Evolutionary conservation across 2,113 vertebrate genomes (phyloP), one percentile per base, ranked within the genome.

Genomic region (Neotoma lepida): DNA sequence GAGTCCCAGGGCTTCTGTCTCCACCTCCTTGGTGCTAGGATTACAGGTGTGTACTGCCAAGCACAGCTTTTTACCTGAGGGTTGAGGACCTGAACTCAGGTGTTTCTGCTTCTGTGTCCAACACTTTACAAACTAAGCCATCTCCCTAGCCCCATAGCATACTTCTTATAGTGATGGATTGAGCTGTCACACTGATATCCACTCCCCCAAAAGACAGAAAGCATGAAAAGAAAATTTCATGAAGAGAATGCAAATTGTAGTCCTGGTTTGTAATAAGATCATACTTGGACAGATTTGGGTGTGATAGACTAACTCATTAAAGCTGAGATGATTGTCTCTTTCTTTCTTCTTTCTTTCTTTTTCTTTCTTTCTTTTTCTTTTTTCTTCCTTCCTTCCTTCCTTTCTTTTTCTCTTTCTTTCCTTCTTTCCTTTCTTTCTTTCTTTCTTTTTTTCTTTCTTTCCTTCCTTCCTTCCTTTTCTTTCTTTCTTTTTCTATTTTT

Each of bases 161-260:
- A 30, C 63, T 78, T 86, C 41, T 92, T 71, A 44, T 0, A 56
- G 30, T 77, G 54, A 80, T 44, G n/a, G 28, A 30, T 61, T 88
- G 17, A n/a, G 15, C 12, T 54, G 14, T 71, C 28, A 66, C 46
- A 93, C 0, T 95, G 46, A 63, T 24, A 74, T 14, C 41, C 39
- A 28, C 26, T 24, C 15, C 49, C 35, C 41, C 58, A 46, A 92
- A 94, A 90, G 61, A 71, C 15, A 92, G 3, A 78, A 74, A 73
- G 18, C 28, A 73, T 41, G n/a, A 87, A n/a, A 41, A 74, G 44
- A 77, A 24, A 91, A 92, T 68, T 54, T 58, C 54, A 88, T 54
- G 6, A 88, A 44, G 24, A 91, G 56, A 96, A 78, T 56, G 35
- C 88, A 64, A 94, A 88, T 70, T 73, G 90, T 3, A 68, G 56